These are phyloP conservation scores for Drosophila asahinai DNA, from an alignment of 1,140 invertebrate genomes.

Conservation along the genomic window DNA sequence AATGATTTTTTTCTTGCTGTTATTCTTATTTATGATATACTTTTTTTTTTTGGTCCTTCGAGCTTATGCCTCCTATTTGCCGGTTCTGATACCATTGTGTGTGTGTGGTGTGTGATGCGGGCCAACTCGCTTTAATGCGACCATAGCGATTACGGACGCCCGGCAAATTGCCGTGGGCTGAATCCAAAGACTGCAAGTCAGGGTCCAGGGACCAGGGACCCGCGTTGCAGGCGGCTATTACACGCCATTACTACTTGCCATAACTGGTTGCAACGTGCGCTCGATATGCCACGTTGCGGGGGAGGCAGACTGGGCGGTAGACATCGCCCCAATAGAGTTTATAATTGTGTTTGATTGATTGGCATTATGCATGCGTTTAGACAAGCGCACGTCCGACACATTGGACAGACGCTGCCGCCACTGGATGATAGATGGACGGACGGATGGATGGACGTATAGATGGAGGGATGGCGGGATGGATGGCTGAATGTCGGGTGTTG, in stretches of 20 bases:
- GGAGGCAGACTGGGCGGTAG: neutral
- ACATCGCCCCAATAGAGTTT: slow-evolving; percentile 53
- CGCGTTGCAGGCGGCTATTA: slow-evolving; percentile 43
- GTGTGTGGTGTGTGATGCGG: slow-evolving; percentile 2
- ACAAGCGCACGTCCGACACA: slow-evolving; percentile 48
- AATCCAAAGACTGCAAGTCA: slow-evolving; percentile 37
- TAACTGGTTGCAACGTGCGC: slow-evolving; percentile 25
- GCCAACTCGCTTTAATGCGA: neutral
- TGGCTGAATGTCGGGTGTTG: neutral
- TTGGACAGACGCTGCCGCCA: slow-evolving; percentile 13
- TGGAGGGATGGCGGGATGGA: neutral
- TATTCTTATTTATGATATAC: too few species aligned
- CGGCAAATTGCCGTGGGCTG: slow-evolving; percentile 15
- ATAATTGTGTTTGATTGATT: slow-evolving; percentile 79
- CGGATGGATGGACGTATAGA: neutral
- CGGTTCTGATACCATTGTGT: neutral
- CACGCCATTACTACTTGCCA: slow-evolving; percentile 24
- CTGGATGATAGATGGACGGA: slow-evolving; percentile 17
- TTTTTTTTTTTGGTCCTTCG: too few species aligned
- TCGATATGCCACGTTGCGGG: slow-evolving; percentile 20
- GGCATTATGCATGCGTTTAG: slow-evolving; percentile 66
- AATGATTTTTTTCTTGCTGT: too few species aligned
- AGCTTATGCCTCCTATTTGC: slow-evolving; percentile 1
- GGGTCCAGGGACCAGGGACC: slow-evolving; percentile 21
- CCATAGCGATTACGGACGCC: slow-evolving; percentile 33